Evolutionary conservation across 1,140 invertebrate species (phyloP).

Genomic region (Hylaeus anthracinus): DNA sequence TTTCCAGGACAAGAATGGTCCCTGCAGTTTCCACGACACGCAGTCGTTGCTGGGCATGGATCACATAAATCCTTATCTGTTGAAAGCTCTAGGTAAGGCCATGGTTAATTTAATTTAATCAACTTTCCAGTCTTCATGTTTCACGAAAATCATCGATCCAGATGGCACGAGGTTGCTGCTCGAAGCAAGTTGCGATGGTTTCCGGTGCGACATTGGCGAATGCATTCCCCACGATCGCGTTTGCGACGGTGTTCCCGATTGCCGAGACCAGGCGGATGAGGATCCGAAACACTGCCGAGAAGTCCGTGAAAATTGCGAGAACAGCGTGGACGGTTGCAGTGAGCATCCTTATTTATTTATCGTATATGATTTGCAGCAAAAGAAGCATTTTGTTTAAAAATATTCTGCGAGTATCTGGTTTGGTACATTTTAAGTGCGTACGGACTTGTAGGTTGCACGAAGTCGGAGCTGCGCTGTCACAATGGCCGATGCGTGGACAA

Average conservation of each 20-base stretch:
- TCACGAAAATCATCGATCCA: neutral
- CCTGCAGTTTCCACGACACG: conserved; percentile 79
- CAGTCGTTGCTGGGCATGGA: conserved; percentile 80
- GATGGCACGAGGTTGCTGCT: neutral
- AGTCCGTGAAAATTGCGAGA: conserved; percentile 65
- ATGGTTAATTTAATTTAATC: too few species aligned
- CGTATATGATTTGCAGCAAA: too few species aligned
- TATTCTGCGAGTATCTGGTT: too few species aligned
- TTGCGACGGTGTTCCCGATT: conserved; percentile 88
- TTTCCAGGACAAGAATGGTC: conserved; percentile 80
- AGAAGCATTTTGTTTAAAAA: too few species aligned
- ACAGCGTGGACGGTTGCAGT: conserved; percentile 66
- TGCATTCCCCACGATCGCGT: conserved; percentile 84
- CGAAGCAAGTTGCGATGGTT: conserved; percentile 80
- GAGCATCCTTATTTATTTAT: conserved; percentile 42
- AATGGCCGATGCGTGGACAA: conserved; percentile 87
- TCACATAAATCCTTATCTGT: conserved; percentile 79
- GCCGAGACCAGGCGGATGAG: conserved; percentile 86
- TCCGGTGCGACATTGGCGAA: conserved; percentile 86
- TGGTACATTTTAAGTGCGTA: too few species aligned
- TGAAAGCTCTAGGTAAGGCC: conserved; percentile 75
- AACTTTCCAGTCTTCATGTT: too few species aligned
- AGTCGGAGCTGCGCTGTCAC: conserved; percentile 84
- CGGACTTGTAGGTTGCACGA: conserved; percentile 80
- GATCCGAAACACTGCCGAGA: conserved; percentile 78